Base-by-base conservation (phyloP, 2,113 vertebrate genomes). In the Vulpes vulpes region DNA sequence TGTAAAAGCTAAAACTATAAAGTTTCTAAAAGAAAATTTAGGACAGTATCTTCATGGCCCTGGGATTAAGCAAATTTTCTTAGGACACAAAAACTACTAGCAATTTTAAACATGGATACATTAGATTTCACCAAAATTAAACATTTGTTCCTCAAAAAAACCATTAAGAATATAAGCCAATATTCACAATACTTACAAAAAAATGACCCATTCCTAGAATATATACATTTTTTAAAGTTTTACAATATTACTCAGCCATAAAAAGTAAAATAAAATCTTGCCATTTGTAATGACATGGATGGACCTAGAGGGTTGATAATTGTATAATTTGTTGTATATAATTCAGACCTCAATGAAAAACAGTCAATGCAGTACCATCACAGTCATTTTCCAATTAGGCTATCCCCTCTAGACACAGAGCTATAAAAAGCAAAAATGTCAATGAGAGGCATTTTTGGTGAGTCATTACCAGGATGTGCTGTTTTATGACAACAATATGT, bases 41-140 rank as follows among this genome's bases (percentile, higher is more conserved):
- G 80, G 53, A 87, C 19, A 91, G 11, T 49, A 84, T 57, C 17
- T 71, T 96, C 10, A 64, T 2, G 1, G 67, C 3, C 27, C 43
- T 35, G 32, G 10, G 12, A 55, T 74, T 65, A 82, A 55, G 22
- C 38, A 74, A 93, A 80, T 85, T 53, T 93, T 95, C 74, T 86
- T 76, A 91, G 8, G 35, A 91, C 51, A 76, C 15, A 43, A 57
- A 95, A 86, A 64, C 3, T 10, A 38, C 30, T 51, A 93, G 64
- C 27, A 89, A 25, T 49, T 92, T 95, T 64, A 32, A 86, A 95
- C 62, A 67, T 49, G 7, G 4, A 30, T 65, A 59, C 15, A 71
- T 64, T 27, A 19, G 22, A 89, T 84, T 93, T 95, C n/a, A 65
- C 23, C 15, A 94, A 93, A 94, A 84, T 76, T 90, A 79, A 91